Percentiles rank a stretch among this genome's conserved stretches.
Evolutionary conservation across 92 coral and sea anemone genomes (phyloP).

Genomic region (Diadumene lineata): DNA sequence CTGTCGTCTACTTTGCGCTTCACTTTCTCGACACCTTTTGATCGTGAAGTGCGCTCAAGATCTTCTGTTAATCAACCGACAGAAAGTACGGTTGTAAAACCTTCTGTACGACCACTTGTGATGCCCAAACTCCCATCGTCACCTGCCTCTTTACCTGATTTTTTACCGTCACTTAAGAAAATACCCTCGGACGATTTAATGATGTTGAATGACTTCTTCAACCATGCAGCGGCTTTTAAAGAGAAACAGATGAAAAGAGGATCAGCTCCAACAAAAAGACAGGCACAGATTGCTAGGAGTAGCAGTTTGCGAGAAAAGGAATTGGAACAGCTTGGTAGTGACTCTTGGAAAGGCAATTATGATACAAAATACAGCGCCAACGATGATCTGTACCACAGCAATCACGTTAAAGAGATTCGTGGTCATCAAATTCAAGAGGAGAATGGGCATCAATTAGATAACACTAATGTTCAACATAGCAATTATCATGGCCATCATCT

Average conservation of each 20-base stretch:
- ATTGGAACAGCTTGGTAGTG: background rate
- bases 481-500: background rate
- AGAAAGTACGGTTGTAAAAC: background rate
- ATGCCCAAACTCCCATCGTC: background rate
- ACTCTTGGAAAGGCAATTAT: background rate
- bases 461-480: background rate
- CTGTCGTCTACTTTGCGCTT: slow-evolving; percentile 8
- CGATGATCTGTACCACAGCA: background rate
- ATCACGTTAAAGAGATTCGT: background rate
- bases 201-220: slow-evolving; percentile 25
- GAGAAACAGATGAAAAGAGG: background rate
- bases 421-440: background rate
- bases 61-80: background rate
- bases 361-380: background rate
- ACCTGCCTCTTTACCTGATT: background rate
- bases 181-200: slow-evolving; percentile 22
- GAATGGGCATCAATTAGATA: background rate
- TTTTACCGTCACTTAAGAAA: background rate
- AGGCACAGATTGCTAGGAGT: background rate
- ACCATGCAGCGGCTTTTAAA: slow-evolving; percentile 1
- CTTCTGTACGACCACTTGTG: background rate
- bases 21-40: slow-evolving; percentile 1
- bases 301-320: background rate
- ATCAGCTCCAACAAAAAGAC: background rate
- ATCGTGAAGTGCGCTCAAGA: background rate